Evolutionary conservation across 2,888 invertebrate genomes (phyloP).

Genomic region (Onthophagus sagittarius): DNA sequence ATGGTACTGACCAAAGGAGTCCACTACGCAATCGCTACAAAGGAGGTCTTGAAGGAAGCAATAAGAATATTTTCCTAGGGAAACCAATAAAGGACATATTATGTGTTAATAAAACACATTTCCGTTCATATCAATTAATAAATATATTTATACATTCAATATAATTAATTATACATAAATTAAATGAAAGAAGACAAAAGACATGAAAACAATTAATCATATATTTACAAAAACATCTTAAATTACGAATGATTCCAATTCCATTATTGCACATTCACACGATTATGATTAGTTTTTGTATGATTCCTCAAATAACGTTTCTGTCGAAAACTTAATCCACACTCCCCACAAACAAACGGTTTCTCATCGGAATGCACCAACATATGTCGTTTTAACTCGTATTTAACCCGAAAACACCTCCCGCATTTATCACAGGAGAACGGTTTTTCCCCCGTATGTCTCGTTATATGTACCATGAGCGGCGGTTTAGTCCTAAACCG

Average conservation of each 20-base stretch:
- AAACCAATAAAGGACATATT: no score
- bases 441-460: slow-evolving; percentile 61
- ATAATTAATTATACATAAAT: not conserved
- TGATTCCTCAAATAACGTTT: slow-evolving; percentile 55
- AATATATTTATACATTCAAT: not conserved
- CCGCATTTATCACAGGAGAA: slow-evolving; percentile 58
- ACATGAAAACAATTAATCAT: not conserved
- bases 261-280: slow-evolving; percentile 15
- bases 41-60: no score
- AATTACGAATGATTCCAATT: no score
- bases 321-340: slow-evolving; percentile 50
- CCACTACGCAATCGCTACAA: no score
- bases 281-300: slow-evolving; percentile 47
- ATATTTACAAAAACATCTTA: no score
- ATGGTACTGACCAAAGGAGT: no score
- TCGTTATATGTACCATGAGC: slow-evolving; percentile 55
- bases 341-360: slow-evolving; percentile 50
- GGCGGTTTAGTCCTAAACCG: slow-evolving; percentile 58
- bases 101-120: no score
- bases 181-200: not conserved
- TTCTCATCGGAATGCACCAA: slow-evolving; percentile 53
- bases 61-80: no score
- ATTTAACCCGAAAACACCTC: slow-evolving; percentile 56
- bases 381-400: slow-evolving; percentile 57
- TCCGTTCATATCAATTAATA: no score